Evolutionary conservation across 1,140 invertebrate species (phyloP).

Genomic region (Bombyx mori): ASM3026992v2 NC_085115.1:1377001-1377500

Average conservation of each 20-base stretch:
- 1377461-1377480: too few relatives aligned
- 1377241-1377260: conserved; percentile 22
- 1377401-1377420: too few relatives aligned
- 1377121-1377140: not conserved
- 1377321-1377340: not conserved
- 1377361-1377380: too few relatives aligned
- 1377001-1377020: conserved; percentile 40
- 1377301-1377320: conserved; percentile 2
- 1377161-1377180: conserved; percentile 34
- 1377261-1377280: conserved; percentile 12
- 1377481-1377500: too few relatives aligned
- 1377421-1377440: too few relatives aligned
- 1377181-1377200: conserved; percentile 20
- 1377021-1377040: conserved; percentile 38
- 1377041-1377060: conserved; percentile 25
- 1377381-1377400: too few relatives aligned
- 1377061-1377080: conserved; percentile 12
- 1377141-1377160: conserved; percentile 23
- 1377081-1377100: conserved; percentile 14
- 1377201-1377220: conserved; percentile 32
- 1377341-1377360: too few relatives aligned
- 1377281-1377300: too few relatives aligned
- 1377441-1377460: too few relatives aligned
- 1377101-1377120: not conserved
- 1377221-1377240: conserved; percentile 39